Conservation (phyloP, 2,888 invertebrate genomes). For the Lithophane leautieri region DNA sequence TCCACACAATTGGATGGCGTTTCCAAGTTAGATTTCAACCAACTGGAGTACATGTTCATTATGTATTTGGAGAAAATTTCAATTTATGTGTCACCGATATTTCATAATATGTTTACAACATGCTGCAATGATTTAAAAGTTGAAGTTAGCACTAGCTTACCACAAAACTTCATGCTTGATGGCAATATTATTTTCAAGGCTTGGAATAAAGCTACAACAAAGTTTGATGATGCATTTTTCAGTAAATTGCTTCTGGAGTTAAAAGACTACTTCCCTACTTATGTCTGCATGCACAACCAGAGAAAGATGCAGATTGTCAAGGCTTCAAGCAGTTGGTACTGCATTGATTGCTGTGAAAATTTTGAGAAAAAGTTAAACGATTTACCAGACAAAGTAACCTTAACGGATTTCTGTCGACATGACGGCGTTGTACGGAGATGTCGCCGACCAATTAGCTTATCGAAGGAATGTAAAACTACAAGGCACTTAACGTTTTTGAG, state of each 20-base stretch:
- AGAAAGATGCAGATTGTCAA: slow-evolving; percentile 66
- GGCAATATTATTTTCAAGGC: slow-evolving; percentile 75
- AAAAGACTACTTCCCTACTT: slow-evolving; percentile 74
- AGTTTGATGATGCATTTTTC: slow-evolving; percentile 70
- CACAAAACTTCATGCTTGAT: slow-evolving; percentile 70
- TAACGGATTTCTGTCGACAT: slow-evolving; percentile 72
- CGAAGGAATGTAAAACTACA: slow-evolving; percentile 58
- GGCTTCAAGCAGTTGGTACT: slow-evolving; percentile 71
- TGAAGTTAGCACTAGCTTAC: slow-evolving; percentile 63
- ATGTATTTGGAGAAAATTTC: slow-evolving; percentile 73
- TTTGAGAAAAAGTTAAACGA: slow-evolving; percentile 66
- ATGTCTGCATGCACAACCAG: slow-evolving; percentile 70
- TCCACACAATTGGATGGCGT: slow-evolving; percentile 68
- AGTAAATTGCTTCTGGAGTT: slow-evolving; percentile 63
- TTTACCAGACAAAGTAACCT: slow-evolving; percentile 69
- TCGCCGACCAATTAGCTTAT: slow-evolving; percentile 65
- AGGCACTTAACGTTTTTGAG: slow-evolving; percentile 69
- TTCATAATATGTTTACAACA: slow-evolving; percentile 63
- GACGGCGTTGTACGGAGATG: slow-evolving; percentile 65
- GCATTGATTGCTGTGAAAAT: slow-evolving; percentile 72
- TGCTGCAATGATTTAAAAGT: slow-evolving; percentile 69
- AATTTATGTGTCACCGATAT: slow-evolving; percentile 72
- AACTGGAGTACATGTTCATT: slow-evolving; percentile 74
- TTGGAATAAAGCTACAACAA: slow-evolving; percentile 70
- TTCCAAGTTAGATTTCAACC: slow-evolving; percentile 67